These are phyloP conservation scores for Lucilia cuprina DNA, from an alignment of 1,140 invertebrate species.

Conservation along the genomic window DNA sequence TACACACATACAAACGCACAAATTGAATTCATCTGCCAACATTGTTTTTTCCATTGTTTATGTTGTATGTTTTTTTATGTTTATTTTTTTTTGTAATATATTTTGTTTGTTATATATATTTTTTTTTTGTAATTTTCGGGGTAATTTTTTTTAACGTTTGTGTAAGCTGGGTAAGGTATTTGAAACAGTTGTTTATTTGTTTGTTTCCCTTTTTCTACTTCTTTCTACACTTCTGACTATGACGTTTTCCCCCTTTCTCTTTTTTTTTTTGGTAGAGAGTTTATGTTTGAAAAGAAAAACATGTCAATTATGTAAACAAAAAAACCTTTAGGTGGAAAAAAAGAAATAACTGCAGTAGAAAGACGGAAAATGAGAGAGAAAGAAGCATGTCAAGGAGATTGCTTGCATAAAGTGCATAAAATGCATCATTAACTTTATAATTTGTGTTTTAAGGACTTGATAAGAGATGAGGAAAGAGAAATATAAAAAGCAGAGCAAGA, in stretches of 20 bases:
- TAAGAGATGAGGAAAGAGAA: background rate
- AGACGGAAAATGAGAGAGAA: background rate
- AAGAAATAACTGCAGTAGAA: background rate
- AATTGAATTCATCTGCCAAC: background rate
- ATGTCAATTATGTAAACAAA: conserved; percentile 3
- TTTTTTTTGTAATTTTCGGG: background rate
- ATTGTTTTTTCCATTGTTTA: background rate
- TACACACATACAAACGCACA: background rate
- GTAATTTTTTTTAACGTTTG: background rate
- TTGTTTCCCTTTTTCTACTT: background rate
- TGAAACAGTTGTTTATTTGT: conserved; percentile 1
- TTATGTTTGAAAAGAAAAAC: background rate
- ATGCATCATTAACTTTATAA: conserved; percentile 3
- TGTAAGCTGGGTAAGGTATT: background rate
- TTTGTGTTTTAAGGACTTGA: conserved; percentile 1
- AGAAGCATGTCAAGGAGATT: conserved; percentile 6
- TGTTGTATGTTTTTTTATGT: background rate
- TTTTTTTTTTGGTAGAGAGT: background rate
- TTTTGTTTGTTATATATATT: background rate
- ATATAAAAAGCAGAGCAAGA: background rate
- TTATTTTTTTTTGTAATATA: background rate
- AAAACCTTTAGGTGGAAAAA: background rate
- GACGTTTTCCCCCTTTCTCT: background rate
- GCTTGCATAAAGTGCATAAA: background rate
- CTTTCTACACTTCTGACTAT: too few relatives aligned